Evolutionary conservation across 2,113 vertebrate genomes (phyloP), one percentile per base, ranked within the genome.

Genomic region (Plectropomus leopardus): DNA sequence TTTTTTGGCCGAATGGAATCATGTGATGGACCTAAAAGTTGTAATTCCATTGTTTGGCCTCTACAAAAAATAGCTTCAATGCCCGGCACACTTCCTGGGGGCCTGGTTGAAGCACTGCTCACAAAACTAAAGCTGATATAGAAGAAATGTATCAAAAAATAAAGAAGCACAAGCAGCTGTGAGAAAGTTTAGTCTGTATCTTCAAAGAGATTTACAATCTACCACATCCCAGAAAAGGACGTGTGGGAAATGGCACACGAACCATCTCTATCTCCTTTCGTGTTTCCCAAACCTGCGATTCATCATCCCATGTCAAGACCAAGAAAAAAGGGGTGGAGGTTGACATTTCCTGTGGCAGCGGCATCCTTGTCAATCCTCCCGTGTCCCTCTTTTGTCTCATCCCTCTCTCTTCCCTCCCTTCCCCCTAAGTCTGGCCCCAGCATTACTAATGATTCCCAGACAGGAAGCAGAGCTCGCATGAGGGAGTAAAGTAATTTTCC

Each of bases 371-470:
- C 84, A 85, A 64, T 47, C 58, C 73, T 75, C 67, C 51, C 32
- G 78, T 84, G 76, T 64, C 66, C 75, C 57, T 78, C 76, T 80
- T 85, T 88, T 83, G 77, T 81, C 78, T 86, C 64, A 60, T 83
- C 74, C 57, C 59, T 58, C 36, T 50, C 32, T 57, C 36, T 40
- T 10, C 36, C 36, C 42, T 19, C 44, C 44, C 36, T 79, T 32
- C 69, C 76, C 48, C 4, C 36, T 40, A 28, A 71, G 70, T 70
- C 77, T 88, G 82, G 85, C 85, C 80, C 69, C 69, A 73, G 86
- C 78, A 68, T 87, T 84, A 65, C 86, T 93, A 92, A 93, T 92
- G 88, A 89, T 69, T 94, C 83, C 91, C 91, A 93, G 91, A 89
- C 89, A 92, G 91, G 88, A 91, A 92, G 86, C 80, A 53, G 73